A percentile compares a stretch with the other conserved stretches of the same genome.
Conservation (phyloP, 2,797 vertebrate genomes). For the Ibycter americanus region DNA sequence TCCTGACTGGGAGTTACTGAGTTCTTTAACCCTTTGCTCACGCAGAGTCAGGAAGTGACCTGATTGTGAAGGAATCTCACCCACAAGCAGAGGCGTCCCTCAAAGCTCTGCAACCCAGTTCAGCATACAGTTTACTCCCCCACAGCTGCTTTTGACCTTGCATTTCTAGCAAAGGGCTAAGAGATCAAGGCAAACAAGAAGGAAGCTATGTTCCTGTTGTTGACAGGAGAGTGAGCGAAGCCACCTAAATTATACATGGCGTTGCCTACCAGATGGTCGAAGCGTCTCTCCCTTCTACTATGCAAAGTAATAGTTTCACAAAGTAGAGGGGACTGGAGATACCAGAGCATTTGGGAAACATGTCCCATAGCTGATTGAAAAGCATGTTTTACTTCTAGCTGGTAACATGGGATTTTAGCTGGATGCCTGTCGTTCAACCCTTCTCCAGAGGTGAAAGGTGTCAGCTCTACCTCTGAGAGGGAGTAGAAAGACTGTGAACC, state of each 20-base stretch:
- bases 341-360: background rate
- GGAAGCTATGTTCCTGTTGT: background rate
- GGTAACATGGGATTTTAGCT: background rate
- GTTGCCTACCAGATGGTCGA: background rate
- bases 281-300: background rate
- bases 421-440: background rate
- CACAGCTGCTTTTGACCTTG: background rate
- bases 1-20: background rate
- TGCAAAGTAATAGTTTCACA: background rate
- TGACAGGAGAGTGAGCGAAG: background rate
- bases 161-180: background rate
- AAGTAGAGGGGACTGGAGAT: background rate
- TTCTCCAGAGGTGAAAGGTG: background rate
- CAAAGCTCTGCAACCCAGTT: background rate
- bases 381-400: background rate
- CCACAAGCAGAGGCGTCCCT: background rate
- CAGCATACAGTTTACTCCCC: background rate
- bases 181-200: background rate
- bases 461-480: background rate
- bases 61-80: background rate
- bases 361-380: background rate
- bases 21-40: background rate
- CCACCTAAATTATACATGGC: background rate
- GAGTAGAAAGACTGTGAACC: background rate
- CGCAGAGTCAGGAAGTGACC: background rate